Evolutionary conservation across 2,888 invertebrate species (phyloP), one percentile per base, ranked within the genome.

Genomic region (Epinotia nisella): DNA sequence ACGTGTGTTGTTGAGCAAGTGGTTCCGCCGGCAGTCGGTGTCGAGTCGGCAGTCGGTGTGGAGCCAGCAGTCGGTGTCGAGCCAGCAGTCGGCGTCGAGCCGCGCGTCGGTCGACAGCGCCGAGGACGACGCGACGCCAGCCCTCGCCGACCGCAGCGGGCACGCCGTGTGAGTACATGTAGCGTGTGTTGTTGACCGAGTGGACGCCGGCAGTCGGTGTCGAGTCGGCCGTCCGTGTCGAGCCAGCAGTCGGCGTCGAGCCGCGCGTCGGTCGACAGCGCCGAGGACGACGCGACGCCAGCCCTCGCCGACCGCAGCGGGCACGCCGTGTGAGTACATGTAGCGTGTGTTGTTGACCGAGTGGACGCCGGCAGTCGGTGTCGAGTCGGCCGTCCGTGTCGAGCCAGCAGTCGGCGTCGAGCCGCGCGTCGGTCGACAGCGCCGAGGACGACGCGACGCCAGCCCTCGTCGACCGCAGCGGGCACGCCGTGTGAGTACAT

Each of bases 131-230:
- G 81, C 79, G 0, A 65, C 83, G 1, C 89, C 90, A 0, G 71
- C 78, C 3, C 78, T 91, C 0, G 85, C 82, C 13, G 83, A 88
- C 79, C 80, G 92, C 5, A 84, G 88, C 0, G 90, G 90, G 0
- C 83, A 91, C 75, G 90, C 92, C 2, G 84, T 89, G 92, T 92
- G 55, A 89, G 91, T 87, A 13, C 17, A 51, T n/a, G n/a, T n/a
- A n/a, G n/a, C 15, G 53, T 19, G 53, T 65, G 19, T 53, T 53
- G 35, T 7, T 65, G 19, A 61, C 24, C 0, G 49, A 61, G 61
- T 53, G 53, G 61, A 49, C 61, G 19, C 60, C 41, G 51, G 19
- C 66, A 3, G 53, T 84, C 87, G 0, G 85, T 89, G 45, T 9
- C 21, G 10, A 45, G 61, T 10, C 45, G 1, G n/a, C 45, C 2